A percentile compares a stretch with the other conserved stretches of the same genome.
Evolutionary conservation across 2,113 vertebrate species (phyloP).

Genomic region (Halichoerus grypus): DNA sequence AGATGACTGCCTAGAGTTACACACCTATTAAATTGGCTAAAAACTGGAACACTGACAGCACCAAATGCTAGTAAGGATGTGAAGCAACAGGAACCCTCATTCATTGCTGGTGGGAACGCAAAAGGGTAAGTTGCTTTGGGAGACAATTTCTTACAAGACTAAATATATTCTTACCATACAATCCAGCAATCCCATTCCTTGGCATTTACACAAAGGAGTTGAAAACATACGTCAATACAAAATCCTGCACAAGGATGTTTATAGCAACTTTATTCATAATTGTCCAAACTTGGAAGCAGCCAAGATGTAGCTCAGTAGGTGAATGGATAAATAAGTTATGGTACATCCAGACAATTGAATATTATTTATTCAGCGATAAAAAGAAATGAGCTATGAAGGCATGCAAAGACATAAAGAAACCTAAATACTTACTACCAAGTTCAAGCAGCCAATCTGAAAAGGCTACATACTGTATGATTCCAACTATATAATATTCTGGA

Average conservation of each 20-base stretch:
- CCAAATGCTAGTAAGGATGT: background rate
- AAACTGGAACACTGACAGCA: background rate
- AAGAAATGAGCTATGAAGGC: background rate
- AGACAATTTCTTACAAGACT: background rate
- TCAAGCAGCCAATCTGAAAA: background rate
- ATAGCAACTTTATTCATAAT: background rate
- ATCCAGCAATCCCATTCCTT: background rate
- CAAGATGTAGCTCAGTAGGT: background rate
- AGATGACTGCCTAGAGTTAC: background rate
- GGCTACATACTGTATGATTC: background rate
- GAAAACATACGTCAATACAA: background rate
- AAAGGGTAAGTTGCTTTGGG: background rate
- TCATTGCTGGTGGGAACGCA: background rate
- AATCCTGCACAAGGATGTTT: background rate
- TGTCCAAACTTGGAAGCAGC: background rate
- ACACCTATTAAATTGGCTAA: background rate
- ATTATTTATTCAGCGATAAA: background rate
- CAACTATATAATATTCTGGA: background rate
- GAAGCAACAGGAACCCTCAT: background rate
- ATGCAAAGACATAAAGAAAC: background rate
- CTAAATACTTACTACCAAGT: background rate
- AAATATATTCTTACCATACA: background rate
- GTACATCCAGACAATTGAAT: background rate
- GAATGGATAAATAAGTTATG: background rate
- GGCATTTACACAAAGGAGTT: background rate